These are phyloP conservation scores for Pachymerium ferrugineum DNA, from an alignment of 2,888 invertebrate genomes.

Conservation along the genomic window DNA sequence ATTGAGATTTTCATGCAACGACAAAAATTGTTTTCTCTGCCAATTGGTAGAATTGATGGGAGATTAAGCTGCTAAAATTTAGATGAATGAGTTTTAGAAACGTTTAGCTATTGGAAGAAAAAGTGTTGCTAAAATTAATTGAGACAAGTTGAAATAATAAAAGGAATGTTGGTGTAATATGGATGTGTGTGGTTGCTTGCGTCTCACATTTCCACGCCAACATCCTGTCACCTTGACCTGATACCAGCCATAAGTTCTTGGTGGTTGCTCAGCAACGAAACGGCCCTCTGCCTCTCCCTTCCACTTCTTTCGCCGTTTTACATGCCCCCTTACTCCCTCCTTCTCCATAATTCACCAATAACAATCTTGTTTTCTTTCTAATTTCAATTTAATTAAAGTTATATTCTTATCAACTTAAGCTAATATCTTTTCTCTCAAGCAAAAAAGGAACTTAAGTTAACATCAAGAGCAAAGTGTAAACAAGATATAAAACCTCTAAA, in stretches of 20 bases:
- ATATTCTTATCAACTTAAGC: conserved; percentile 17
- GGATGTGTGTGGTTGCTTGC: conserved; percentile 27
- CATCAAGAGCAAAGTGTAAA: too few species aligned
- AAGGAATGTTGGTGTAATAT: conserved; percentile 21
- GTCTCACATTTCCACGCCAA: conserved; percentile 27
- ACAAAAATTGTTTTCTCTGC: neutral
- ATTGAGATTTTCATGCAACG: too few species aligned
- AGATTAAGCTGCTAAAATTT: too few species aligned
- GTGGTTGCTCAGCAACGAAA: conserved; percentile 15
- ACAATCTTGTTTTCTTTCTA: conserved; percentile 25
- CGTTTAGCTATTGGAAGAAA: too few species aligned
- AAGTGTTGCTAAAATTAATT: conserved; percentile 9
- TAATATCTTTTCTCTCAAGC: neutral
- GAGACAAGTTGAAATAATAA: conserved; percentile 27
- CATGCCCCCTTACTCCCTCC: conserved; percentile 19
- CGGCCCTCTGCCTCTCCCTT: neutral
- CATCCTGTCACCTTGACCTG: conserved; percentile 27
- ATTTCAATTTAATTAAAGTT: conserved; percentile 20
- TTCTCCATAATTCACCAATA: conserved; percentile 22
- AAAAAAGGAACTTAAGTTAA: neutral
- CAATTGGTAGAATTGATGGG: too few species aligned
- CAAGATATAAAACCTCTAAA: too few species aligned
- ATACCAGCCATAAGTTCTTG: conserved; percentile 20
- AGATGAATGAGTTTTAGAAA: too few species aligned
- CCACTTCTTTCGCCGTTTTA: conserved; percentile 13